A percentile compares a stretch with the other conserved stretches of the same genome.
phyloP scores from a whole-genome alignment of 2,888 invertebrate genomes.

The Drosophila falleni region DNA sequence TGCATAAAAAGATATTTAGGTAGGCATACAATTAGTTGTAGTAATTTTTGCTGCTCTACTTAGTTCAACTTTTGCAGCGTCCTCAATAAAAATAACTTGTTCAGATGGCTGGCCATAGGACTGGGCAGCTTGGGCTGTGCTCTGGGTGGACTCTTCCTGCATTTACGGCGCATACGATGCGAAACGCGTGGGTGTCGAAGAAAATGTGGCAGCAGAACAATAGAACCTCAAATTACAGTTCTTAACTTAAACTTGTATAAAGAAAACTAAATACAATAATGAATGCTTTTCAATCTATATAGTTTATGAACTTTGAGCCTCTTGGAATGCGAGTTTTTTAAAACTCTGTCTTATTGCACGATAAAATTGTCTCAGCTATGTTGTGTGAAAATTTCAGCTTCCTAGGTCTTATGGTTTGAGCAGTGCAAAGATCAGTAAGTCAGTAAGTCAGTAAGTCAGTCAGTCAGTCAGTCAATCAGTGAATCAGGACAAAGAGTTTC shows the following conservation, averaged over 20 bases:
- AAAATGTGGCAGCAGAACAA: background rate
- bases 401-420: no score
- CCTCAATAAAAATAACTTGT: conserved; percentile 57
- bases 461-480: no score
- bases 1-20: conserved; percentile 69
- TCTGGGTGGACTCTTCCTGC: conserved; percentile 46
- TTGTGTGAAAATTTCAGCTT: no score
- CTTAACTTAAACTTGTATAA: background rate
- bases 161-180: conserved; percentile 31
- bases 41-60: background rate
- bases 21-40: conserved; percentile 6
- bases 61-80: conserved; percentile 36
- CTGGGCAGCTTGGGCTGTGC: conserved; percentile 55
- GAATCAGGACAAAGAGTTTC: no score
- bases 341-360: no score
- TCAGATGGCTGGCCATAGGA: conserved; percentile 61
- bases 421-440: no score
- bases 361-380: no score
- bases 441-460: no score
- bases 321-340: no score
- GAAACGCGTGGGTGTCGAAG: conserved; percentile 35
- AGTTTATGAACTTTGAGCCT: no score
- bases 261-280: background rate
- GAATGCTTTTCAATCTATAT: conserved; percentile 9
- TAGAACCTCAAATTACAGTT: background rate